Evolutionary conservation across 2,888 invertebrate species (phyloP).

Genomic region (Rugalucina vietnamica): DNA sequence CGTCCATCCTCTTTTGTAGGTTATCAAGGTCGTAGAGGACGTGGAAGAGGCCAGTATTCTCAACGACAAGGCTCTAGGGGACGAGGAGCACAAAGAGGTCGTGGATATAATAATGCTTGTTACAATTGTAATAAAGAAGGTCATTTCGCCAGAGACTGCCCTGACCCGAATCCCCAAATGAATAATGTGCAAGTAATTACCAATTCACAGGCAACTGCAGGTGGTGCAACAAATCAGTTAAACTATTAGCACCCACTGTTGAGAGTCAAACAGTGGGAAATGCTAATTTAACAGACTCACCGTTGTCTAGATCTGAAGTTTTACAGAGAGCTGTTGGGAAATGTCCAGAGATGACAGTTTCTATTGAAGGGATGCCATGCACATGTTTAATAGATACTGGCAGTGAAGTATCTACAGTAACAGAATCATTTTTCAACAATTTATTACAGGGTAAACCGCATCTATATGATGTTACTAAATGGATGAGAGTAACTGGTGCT

Average conservation of each 20-base stretch:
- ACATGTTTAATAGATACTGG: background rate
- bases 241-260: background rate
- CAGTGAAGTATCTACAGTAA: background rate
- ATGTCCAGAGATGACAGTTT: background rate
- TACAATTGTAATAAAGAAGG: background rate
- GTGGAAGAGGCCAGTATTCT: background rate
- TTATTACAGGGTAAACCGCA: background rate
- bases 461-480: background rate
- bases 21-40: background rate
- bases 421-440: background rate
- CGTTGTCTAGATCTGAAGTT: background rate
- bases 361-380: background rate
- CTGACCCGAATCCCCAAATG: background rate
- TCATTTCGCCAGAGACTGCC: background rate
- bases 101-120: background rate
- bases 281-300: background rate
- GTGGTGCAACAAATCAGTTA: background rate
- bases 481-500: conserved; percentile 4
- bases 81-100: background rate
- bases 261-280: background rate
- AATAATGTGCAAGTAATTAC: no score
- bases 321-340: background rate
- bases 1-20: background rate
- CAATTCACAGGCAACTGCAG: no score
- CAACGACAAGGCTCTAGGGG: background rate